Evolutionary conservation across 2,888 invertebrate genomes (phyloP), one percentile per base, ranked within the genome.

Genomic region (Lithophane leautieri): DNA sequence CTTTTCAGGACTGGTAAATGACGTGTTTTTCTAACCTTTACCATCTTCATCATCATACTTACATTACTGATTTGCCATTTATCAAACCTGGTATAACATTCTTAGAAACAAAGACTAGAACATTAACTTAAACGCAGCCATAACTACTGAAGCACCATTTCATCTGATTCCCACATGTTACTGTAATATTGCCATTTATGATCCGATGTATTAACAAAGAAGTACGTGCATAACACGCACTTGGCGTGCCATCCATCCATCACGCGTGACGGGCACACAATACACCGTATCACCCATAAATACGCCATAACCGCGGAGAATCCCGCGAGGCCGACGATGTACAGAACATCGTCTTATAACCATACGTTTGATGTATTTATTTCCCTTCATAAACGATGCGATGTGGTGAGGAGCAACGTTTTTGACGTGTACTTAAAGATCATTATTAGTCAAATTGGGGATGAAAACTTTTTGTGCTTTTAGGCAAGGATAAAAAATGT

Each of bases 241-340:
- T 69, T 68, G 73, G 81, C 86, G 78, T 75, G 84, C 61, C 73
- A 78, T 14, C 25, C 82, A 76, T 78, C 85, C 82, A 86, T 87
- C 87, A 73, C 25, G 4, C 6, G 40, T 44, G 74, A 67, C 79
- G 61, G 42, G 25, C 52, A 50, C 67, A 75, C 74, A 84, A 81
- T 73, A 73, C 70, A 28, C 66, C 40, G 61, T 65, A 68, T 68
- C 68, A 69, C 50, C 65, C 56, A 67, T 72, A 73, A 60, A 63
- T 42, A 68, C 61, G n/a, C 52, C 66, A 60, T 84, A 47, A 61
- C 67, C n/a, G 52, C 50, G 62, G 3, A 77, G 42, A 67, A 73
- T 50, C 63, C 63, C 75, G 63, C 50, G 52, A 54, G 78, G 25
- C 76, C n/a, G 62, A 40, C 61, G 34, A 67, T 40, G 19, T 61